Evolutionary conservation across 2,113 vertebrate species (phyloP), one percentile per base, ranked within the genome.

Genomic region (Passerina amoena): DNA sequence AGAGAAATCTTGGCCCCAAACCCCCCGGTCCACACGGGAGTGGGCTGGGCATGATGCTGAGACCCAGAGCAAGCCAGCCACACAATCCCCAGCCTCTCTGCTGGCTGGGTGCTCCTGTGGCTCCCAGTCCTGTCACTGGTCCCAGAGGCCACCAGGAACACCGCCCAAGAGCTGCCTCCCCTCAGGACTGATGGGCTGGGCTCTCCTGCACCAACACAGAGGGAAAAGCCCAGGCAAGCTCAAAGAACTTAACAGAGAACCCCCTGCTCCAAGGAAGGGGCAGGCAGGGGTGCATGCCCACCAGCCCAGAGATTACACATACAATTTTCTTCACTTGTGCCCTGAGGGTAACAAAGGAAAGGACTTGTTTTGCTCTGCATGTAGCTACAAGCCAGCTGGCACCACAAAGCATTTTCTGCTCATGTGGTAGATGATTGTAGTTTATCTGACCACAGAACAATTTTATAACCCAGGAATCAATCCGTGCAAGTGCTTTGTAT

Each of bases 401-500:
- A 90, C n/a, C 61, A 57, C 44, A 54, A 37, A 84, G 14, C 47
- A 37, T 73, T 91, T 90, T 82, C 84, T 47, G 78, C 59, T 60
- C 27, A 2, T 11, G 16, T n/a, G 14, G 56, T 44, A 84, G 81
- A 71, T 28, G 47, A 31, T 5, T 56, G 38, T 7, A 50, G 37
- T 45, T 95, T 66, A 54, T 89, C 65, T 79, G 86, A 83, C 27
- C 14, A 6, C 59, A 86, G 56, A 86, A 77, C 33, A 75, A 61
- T 90, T 95, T 94, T 78, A 84, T 60, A 93, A 88, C 64, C 35
- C 47, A 50, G 60, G 69, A 92, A 93, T 86, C 86, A 94, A 94
- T 86, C 60, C 47, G 51, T 64, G 33, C 48, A 88, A 86, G 83
- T 70, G 60, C 76, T 92, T 66, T n/a, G 35, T 63, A 83, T 31